A percentile compares a stretch with the other conserved stretches of the same genome.
Conservation (phyloP, 1,140 invertebrate species). For the Cydia pomonella region DNA sequence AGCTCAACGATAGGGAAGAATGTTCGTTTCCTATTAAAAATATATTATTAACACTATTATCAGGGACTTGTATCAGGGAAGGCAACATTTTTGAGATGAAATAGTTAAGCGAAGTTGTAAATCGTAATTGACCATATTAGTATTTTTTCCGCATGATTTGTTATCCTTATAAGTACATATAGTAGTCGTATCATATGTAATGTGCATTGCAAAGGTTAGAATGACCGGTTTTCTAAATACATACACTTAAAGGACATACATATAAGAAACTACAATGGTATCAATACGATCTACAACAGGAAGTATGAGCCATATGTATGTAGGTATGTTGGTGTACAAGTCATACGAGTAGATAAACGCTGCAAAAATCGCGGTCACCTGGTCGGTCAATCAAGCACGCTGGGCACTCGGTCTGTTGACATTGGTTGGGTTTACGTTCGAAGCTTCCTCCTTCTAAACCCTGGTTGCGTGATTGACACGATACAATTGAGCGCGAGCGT, state of each 20-base stretch:
- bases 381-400: slow-evolving; percentile 51
- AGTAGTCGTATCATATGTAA: slow-evolving; percentile 12
- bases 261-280: not conserved
- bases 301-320: not conserved
- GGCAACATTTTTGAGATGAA: not conserved
- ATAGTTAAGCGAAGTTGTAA: not conserved
- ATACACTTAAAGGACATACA: slow-evolving; percentile 6
- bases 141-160: not conserved
- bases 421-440: slow-evolving; percentile 59
- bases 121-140: not conserved
- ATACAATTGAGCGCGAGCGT: slow-evolving; percentile 42
- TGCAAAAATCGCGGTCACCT: slow-evolving; percentile 38
- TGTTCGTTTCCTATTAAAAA: not conserved
- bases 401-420: slow-evolving; percentile 55
- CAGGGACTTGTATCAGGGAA: not conserved
- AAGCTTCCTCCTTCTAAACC: slow-evolving; percentile 58
- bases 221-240: slow-evolving; percentile 3
- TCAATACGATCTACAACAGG: not conserved
- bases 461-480: slow-evolving; percentile 56
- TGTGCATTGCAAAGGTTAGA: not conserved
- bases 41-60: not conserved
- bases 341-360: slow-evolving; percentile 30
- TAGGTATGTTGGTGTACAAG: not conserved
- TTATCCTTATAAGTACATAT: not conserved
- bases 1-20: not conserved